A percentile compares a stretch with the other conserved stretches of the same genome.
phyloP scores from a whole-genome alignment of 2,113 vertebrate species.

The Dromaius novaehollandiae region DNA sequence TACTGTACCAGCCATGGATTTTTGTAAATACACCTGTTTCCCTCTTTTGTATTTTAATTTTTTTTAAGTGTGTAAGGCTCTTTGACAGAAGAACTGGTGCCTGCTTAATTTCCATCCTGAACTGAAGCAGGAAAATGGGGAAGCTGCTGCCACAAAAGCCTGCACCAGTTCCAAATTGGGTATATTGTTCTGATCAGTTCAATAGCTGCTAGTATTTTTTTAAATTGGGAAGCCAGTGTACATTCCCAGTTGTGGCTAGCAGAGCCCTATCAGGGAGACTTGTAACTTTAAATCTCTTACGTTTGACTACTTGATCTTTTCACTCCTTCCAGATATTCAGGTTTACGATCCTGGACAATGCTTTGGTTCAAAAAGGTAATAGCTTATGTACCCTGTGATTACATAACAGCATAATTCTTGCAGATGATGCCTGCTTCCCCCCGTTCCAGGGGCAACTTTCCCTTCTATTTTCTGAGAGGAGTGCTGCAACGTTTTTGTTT shows the following conservation, averaged over 20 bases:
- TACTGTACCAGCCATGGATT: slow-evolving; percentile 87
- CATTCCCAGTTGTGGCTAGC: background rate
- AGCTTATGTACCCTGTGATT: background rate
- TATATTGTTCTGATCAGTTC: slow-evolving; percentile 31
- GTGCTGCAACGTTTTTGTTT: background rate
- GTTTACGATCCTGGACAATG: slow-evolving; percentile 27
- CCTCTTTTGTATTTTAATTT: slow-evolving; percentile 83
- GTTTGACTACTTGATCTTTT: slow-evolving; percentile 24
- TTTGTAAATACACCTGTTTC: slow-evolving; percentile 84
- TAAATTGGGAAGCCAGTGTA: background rate
- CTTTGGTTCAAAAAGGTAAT: background rate
- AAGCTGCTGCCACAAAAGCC: slow-evolving; percentile 74
- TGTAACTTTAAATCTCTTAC: slow-evolving; percentile 9
- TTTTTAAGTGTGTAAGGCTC: slow-evolving; percentile 76
- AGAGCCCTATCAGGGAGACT: slow-evolving; percentile 1
- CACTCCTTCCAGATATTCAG: slow-evolving; percentile 45
- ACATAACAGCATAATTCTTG: background rate
- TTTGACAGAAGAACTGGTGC: slow-evolving; percentile 74
- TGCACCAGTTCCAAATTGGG: slow-evolving; percentile 36
- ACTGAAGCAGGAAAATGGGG: slow-evolving; percentile 71
- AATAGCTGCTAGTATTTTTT: background rate
- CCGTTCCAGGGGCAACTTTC: slow-evolving; percentile 8
- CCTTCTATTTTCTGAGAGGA: background rate
- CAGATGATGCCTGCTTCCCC: background rate
- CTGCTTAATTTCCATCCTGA: slow-evolving; percentile 73